Conservation (phyloP, 2,113 vertebrate genomes). For the Naja naja region DNA sequence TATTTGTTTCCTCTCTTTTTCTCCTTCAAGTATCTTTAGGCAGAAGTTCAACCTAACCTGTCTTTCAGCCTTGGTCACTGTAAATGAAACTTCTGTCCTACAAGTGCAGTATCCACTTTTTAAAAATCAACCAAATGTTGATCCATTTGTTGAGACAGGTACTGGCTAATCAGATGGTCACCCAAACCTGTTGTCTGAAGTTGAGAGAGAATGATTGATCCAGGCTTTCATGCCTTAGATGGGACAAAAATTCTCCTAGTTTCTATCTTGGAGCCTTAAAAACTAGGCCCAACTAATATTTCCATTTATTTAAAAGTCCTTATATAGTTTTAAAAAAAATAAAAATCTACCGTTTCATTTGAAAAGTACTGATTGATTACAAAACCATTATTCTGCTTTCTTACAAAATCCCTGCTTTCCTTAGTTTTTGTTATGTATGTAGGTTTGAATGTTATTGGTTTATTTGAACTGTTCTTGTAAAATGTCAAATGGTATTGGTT, state of each 20-base stretch:
- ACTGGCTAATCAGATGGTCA: not conserved
- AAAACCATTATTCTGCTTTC: not conserved
- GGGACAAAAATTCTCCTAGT: not conserved
- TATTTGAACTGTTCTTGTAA: no score
- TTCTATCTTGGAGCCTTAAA: not conserved
- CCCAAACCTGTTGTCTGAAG: not conserved
- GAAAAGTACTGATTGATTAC: not conserved
- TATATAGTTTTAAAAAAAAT: not conserved
- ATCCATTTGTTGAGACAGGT: not conserved
- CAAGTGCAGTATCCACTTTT: not conserved
- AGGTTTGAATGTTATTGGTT: no score
- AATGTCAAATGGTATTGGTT: no score
- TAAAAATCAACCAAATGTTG: not conserved
- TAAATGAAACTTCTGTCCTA: not conserved
- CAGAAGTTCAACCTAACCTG: not conserved
- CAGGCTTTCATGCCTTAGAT: not conserved
- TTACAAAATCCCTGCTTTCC: not conserved
- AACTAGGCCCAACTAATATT: not conserved
- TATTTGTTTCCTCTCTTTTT: not conserved
- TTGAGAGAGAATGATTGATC: not conserved
- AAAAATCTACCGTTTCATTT: not conserved
- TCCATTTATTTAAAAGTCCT: conserved; percentile 15
- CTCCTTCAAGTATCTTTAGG: not conserved
- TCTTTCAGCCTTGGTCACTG: not conserved
- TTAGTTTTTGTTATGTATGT: no score